Base-by-base conservation (phyloP, 92 coral and sea anemone species). In the Diadumene lineata region DNA sequence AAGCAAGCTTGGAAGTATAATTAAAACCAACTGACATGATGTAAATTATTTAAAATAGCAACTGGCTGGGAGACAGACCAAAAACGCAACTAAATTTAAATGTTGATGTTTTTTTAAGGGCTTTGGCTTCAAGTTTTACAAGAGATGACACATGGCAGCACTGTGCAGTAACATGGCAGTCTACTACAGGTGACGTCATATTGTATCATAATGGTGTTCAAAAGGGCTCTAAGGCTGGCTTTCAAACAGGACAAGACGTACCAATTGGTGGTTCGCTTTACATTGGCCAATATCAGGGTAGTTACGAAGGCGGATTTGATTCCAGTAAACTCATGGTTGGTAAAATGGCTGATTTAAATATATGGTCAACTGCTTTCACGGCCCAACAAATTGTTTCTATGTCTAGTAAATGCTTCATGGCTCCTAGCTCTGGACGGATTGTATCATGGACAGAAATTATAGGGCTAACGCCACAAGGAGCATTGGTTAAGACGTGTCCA, bases 241-340 rank as follows among this genome's bases (percentile, higher is more conserved):
- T 70, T 18, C 18, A 30, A 30, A 30, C 2, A 6, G 30, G 30
- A n/a, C 25, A 24, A 23, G 23, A 28, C 19, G 18, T 70, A 11
- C 48, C 64, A 10, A 26, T 15, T 0, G 64, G 48, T 31, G 76
- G 76, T 6, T 51, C 60, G 44, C 64, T 70, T 25, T 25, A 51
- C 28, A 55, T 70, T 70, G 76, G 76, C n/a, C 74, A 69, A 69
- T 69, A 69, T 43, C 74, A 69, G 25, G 61, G 61, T 11, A 50
- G 38, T 23, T 23, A 67, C 0, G 31, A 34, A 1, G 31, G 60
- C 16, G 58, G 55, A 22, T 68, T 38, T 23, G 57, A 68, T 38
- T 17, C 51, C 61, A 16, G 25, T 21, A 29, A 34, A 25, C 64
- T 51, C 48, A 70, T 70, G 76, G 50, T 51, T 70, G 76, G 76